Percentiles rank a stretch among this genome's conserved stretches.
These are phyloP conservation scores for Rhabdomys pumilio DNA, from an alignment of 2,797 vertebrate species.

Conservation along the genomic window DNA sequence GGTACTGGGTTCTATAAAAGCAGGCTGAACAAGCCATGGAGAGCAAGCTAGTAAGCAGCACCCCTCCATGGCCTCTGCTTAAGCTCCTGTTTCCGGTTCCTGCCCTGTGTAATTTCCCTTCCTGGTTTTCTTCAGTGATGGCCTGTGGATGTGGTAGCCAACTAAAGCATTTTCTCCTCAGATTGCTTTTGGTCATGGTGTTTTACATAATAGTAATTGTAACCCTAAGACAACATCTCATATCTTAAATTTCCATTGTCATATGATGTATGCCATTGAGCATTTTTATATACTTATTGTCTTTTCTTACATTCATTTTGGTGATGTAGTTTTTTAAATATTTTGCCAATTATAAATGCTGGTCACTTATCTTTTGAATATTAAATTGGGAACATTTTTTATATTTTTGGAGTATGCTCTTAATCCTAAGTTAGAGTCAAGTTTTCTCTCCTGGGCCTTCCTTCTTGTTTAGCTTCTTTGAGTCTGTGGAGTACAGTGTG, in stretches of 20 bases:
- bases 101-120: background rate
- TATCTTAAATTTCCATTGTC: slow-evolving; percentile 31
- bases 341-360: slow-evolving; percentile 16
- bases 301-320: background rate
- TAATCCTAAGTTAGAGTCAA: background rate
- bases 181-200: background rate
- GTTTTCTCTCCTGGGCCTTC: too few relatives aligned
- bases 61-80: background rate
- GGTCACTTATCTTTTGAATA: background rate
- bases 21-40: background rate
- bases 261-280: background rate
- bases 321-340: background rate
- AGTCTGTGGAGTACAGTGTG: too few relatives aligned
- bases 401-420: background rate
- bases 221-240: background rate
- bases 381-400: background rate
- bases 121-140: background rate
- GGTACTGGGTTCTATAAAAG: background rate
- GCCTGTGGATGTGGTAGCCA: background rate
- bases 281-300: background rate
- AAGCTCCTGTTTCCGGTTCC: background rate
- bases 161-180: background rate
- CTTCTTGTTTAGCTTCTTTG: too few relatives aligned
- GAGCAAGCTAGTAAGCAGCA: background rate
- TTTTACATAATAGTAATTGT: background rate